phyloP scores from a whole-genome alignment of 2,888 invertebrate species.

The Tricholauxania praeusta region DNA sequence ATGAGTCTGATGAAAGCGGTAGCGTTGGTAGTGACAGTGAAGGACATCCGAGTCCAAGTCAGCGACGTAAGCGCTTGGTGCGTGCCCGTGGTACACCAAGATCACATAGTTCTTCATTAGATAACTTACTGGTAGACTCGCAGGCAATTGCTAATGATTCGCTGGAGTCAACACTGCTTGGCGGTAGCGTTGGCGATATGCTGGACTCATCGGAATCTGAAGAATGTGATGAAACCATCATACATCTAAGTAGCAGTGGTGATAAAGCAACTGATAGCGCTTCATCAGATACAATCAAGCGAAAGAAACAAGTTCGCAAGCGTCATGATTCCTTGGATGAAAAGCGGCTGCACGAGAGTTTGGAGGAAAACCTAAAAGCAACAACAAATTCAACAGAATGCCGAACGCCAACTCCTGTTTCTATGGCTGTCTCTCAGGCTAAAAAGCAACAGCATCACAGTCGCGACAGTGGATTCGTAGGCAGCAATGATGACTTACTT shows the following conservation, averaged over 20 bases:
- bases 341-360: constrained; percentile 68
- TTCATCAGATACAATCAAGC: constrained; percentile 79
- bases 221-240: constrained; percentile 74
- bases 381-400: constrained; percentile 46
- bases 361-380: constrained; percentile 43
- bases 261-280: constrained; percentile 70
- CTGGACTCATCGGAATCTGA: constrained; percentile 79
- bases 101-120: constrained; percentile 84
- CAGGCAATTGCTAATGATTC: constrained; percentile 47
- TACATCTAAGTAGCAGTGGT: constrained; percentile 78
- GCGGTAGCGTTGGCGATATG: constrained; percentile 70
- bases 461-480: constrained; percentile 89
- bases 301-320: constrained; percentile 85
- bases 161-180: constrained; percentile 56
- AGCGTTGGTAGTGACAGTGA: constrained; percentile 93
- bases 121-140: constrained; percentile 75
- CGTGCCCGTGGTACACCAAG: constrained; percentile 85
- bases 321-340: constrained; percentile 66
- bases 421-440: constrained; percentile 72
- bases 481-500: constrained; percentile 87
- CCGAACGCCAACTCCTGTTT: constrained; percentile 54
- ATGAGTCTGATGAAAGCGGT: constrained; percentile 81
- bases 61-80: constrained; percentile 83
- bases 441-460: constrained; percentile 77
- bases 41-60: constrained; percentile 88